phyloP scores from a whole-genome alignment of 2,888 invertebrate genomes.

The Amaurobius ferox region DNA sequence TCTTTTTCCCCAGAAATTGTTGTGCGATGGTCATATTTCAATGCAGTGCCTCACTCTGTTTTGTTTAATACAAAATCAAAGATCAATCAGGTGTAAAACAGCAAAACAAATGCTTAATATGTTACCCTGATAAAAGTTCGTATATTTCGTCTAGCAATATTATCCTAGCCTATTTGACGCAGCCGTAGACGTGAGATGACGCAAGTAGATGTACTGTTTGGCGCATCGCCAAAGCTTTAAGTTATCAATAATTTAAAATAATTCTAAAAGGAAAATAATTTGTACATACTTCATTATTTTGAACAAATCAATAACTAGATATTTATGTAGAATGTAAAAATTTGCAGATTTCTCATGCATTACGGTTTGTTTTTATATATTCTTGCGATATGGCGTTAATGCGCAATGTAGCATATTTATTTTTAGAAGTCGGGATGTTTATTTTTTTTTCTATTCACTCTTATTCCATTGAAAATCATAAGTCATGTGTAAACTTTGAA shows the following conservation, averaged over 20 bases:
- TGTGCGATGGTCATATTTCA: slow-evolving; percentile 65
- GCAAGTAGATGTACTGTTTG: slow-evolving; percentile 55
- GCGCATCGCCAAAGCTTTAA: slow-evolving; percentile 25
- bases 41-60: too few relatives aligned
- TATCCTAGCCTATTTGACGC: slow-evolving; percentile 16
- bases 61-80: too few relatives aligned
- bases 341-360: too few relatives aligned
- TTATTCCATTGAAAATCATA: too few relatives aligned
- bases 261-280: neutral
- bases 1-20: slow-evolving; percentile 65
- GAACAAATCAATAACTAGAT: neutral
- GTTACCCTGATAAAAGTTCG: neutral
- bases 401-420: too few relatives aligned
- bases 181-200: slow-evolving; percentile 34
- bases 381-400: too few relatives aligned
- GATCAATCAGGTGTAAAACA: too few relatives aligned
- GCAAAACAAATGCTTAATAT: neutral
- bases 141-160: neutral
- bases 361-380: too few relatives aligned
- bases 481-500: too few relatives aligned
- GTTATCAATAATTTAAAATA: neutral
- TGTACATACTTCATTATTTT: neutral
- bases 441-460: too few relatives aligned
- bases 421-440: too few relatives aligned
- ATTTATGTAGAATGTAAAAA: neutral